Evolutionary conservation across 1,140 invertebrate species (phyloP).

Genomic region (Drosophila santomea): DNA sequence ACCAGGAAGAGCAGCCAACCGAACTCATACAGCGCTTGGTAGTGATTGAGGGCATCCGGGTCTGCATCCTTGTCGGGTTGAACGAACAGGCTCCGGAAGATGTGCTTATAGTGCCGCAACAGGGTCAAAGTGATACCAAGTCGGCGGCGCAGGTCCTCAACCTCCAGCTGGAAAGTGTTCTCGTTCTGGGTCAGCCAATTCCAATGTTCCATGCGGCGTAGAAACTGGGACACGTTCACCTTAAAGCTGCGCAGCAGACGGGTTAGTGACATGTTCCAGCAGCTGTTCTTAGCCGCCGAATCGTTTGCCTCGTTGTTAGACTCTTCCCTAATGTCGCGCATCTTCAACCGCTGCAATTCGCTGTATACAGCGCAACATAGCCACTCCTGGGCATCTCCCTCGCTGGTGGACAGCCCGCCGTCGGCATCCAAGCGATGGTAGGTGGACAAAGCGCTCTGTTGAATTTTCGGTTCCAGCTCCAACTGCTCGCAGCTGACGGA

Average conservation of each 20-base stretch:
- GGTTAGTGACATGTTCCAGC: slow-evolving; percentile 68
- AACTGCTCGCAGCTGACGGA: slow-evolving; percentile 37
- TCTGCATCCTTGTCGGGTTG: slow-evolving; percentile 81
- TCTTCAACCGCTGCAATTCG: slow-evolving; percentile 52
- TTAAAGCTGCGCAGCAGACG: slow-evolving; percentile 93
- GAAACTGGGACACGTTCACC: slow-evolving; percentile 96
- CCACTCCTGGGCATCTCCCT: slow-evolving; percentile 54
- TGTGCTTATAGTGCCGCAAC: slow-evolving; percentile 96
- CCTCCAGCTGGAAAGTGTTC: slow-evolving; percentile 92
- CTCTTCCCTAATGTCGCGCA: slow-evolving; percentile 47
- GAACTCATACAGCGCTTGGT: slow-evolving; percentile 91
- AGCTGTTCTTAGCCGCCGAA: slow-evolving; percentile 6
- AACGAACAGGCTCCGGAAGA: slow-evolving; percentile 93
- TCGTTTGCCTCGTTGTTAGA: not conserved
- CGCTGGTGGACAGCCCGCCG: slow-evolving; percentile 30
- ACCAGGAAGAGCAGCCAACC: slow-evolving; percentile 96
- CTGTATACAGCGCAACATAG: slow-evolving; percentile 63
- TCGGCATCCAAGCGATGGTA: slow-evolving; percentile 37
- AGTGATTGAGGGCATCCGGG: slow-evolving; percentile 19
- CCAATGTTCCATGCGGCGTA: slow-evolving; percentile 98
- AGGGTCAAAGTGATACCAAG: slow-evolving; percentile 97
- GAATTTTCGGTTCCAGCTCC: slow-evolving; percentile 33
- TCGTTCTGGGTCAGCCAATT: slow-evolving; percentile 95
- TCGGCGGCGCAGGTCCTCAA: slow-evolving; percentile 94
- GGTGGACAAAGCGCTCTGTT: slow-evolving; percentile 33